These are phyloP conservation scores for Mesochorus sp. DNA, from an alignment of 2,888 invertebrate species.

Conservation along the genomic window DNA sequence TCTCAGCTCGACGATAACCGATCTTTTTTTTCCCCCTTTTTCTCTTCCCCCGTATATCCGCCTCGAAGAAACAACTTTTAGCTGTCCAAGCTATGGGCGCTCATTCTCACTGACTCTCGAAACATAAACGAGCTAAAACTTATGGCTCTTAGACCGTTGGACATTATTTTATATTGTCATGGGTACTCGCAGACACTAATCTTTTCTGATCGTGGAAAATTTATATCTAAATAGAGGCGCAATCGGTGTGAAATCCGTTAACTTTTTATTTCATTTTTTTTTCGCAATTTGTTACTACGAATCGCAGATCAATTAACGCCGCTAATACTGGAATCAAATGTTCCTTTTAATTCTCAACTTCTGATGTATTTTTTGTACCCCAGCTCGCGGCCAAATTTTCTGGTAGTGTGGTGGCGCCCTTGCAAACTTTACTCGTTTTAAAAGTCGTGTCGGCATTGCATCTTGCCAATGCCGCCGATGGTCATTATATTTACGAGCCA, in stretches of 20 bases:
- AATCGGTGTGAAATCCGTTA: neutral
- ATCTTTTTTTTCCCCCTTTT: conserved; percentile 25
- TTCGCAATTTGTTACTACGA: neutral
- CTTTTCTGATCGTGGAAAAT: neutral
- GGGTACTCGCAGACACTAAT: conserved; percentile 28
- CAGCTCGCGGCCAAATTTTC: conserved; percentile 17
- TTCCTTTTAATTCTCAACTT: neutral
- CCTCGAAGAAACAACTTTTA: conserved; percentile 10
- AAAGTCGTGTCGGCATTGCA: conserved; percentile 50
- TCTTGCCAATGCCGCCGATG: conserved; percentile 68
- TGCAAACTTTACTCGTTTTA: conserved; percentile 27
- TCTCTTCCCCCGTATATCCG: neutral
- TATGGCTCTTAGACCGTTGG: conserved; percentile 25
- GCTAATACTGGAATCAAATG: neutral
- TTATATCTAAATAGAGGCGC: neutral
- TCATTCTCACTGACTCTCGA: conserved; percentile 45
- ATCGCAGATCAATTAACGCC: neutral
- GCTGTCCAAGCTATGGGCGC: conserved; percentile 32
- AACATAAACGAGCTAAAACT: conserved; percentile 47
- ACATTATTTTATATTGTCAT: conserved; percentile 48
- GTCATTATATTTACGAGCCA: conserved; percentile 80
- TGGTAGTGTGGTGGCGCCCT: conserved; percentile 20
- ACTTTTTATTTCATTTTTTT: neutral
- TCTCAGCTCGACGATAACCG: conserved; percentile 30
- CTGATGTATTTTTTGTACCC: neutral